Conservation (phyloP, 2,797 vertebrate genomes). For the Sebastes oblongus region DNA sequence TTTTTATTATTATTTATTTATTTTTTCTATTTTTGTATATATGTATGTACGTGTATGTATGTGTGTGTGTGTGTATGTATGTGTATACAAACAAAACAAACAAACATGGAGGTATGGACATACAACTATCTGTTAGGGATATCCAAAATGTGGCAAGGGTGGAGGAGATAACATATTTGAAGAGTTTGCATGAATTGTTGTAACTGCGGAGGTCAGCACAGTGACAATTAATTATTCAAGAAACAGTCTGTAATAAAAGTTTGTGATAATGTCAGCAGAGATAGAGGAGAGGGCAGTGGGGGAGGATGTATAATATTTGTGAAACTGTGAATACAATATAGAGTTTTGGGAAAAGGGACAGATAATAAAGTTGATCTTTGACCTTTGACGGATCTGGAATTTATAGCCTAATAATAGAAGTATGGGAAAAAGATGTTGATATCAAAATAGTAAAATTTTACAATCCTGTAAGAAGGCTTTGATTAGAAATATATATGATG, state of each 20-base stretch:
- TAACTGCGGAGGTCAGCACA: neutral
- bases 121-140: neutral
- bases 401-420: too few species aligned
- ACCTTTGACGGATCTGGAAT: neutral
- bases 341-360: neutral
- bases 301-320: neutral
- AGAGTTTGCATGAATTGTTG: neutral
- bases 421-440: neutral
- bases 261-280: too few species aligned
- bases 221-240: neutral
- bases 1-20: too few species aligned
- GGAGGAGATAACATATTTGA: neutral
- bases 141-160: neutral
- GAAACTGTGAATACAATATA: neutral
- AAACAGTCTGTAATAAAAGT: neutral
- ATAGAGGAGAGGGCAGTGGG: neutral
- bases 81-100: neutral
- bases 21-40: too few species aligned
- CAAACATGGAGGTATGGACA: neutral
- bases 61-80: too few species aligned
- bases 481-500: neutral
- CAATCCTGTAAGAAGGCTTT: neutral
- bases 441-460: neutral
- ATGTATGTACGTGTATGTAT: too few species aligned
- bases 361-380: too few species aligned